Base-by-base conservation (phyloP, 2,888 invertebrate genomes). In the Sarcophaga subvicina region DNA sequence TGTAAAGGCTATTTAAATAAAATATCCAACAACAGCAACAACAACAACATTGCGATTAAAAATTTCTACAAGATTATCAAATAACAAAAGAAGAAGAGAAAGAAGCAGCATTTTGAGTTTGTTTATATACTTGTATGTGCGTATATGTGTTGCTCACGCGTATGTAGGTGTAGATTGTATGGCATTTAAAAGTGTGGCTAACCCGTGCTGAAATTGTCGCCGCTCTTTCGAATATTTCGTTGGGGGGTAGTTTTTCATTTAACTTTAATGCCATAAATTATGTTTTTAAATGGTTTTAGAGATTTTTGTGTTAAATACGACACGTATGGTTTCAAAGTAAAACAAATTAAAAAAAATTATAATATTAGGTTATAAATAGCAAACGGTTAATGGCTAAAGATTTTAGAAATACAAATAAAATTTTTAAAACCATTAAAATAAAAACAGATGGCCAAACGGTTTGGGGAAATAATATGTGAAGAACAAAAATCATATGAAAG, bases 161-260 rank as follows among this genome's bases (percentile, higher is more conserved):
- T 64, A 20, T 62, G 78, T 72, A 78, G 71, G 83, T 83, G 80
- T 80, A 59, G 37, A 37, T 37, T 10, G 72, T 54, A 80, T 77
- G 60, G 17, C 14, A 14, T 64, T 60, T 71, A 25, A 76, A 77
- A 80, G 86, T 83, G 83, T 83, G 86, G 49, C 80, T 72, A 69
- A 59, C 80, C 73, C 83, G 83, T 79, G 80, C 66, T 80, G 5
- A 20, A 37, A 22, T 10, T 62, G 25, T 37, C 20, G 54, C 54
- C 47, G 14, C 17, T 69, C 22, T 69, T 45, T 71, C 20, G n/a
- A 22, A 47, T 63, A 37, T 37, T 37, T 37, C 10, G 37, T 37
- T 37, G 8, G 37, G 80, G 80, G 83, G 37, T 80, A 64, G 62
- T 47, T 84, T 70, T 63, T 27, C 47, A 45, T 20, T 54, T 49